Conservation (phyloP, 2,888 invertebrate genomes). For the Conus canariensis region DNA sequence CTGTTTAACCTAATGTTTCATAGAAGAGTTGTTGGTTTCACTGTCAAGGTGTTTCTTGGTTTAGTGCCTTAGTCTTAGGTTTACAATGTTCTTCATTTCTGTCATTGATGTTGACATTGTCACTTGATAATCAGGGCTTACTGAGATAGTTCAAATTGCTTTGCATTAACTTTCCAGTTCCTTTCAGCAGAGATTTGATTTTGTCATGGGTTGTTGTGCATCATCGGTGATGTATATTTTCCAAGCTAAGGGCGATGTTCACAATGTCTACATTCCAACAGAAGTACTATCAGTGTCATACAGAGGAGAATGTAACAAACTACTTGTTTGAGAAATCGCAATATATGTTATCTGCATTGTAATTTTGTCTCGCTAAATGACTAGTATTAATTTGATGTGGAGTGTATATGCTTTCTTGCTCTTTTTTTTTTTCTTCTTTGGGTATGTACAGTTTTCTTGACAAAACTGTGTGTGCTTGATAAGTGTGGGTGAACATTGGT, state of each 20-base stretch:
- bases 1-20: neutral
- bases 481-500: neutral
- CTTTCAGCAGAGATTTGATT: neutral
- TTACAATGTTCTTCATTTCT: neutral
- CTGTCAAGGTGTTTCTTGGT: neutral
- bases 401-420: neutral
- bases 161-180: neutral
- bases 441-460: neutral
- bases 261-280: conserved; percentile 16
- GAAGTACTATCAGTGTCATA: conserved; percentile 19
- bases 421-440: neutral
- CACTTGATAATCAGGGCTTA: neutral
- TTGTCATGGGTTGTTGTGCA: neutral
- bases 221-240: neutral
- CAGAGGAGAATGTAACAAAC: neutral
- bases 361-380: neutral
- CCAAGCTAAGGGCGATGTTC: neutral
- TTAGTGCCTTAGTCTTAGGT: conserved; percentile 13
- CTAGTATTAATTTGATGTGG: neutral
- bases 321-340: neutral
- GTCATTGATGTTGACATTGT: neutral
- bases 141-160: neutral
- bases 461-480: neutral
- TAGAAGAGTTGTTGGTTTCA: neutral
- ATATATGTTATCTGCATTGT: neutral